Conservation (phyloP, 2,888 invertebrate species). For the Deilephila elpenor region DNA sequence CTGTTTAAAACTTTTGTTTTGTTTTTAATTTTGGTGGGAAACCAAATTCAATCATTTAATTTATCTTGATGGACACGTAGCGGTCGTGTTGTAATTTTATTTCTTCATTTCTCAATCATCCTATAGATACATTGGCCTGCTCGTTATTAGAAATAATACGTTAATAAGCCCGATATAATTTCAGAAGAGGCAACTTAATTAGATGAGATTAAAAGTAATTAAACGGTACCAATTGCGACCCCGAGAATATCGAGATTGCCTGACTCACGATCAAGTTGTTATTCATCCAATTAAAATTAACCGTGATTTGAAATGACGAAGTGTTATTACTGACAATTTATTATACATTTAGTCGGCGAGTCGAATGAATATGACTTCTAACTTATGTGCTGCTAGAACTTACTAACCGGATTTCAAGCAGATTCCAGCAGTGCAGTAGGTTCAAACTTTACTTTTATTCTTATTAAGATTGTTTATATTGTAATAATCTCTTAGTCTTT, state of each 20-base stretch:
- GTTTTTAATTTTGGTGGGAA: too few relatives aligned
- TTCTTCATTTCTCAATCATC: too few relatives aligned
- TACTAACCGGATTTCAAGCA: neutral
- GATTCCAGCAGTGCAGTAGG: neutral
- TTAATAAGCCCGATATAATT: neutral
- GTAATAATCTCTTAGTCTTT: too few relatives aligned
- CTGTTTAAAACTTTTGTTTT: too few relatives aligned
- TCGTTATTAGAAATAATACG: slow-evolving; percentile 9
- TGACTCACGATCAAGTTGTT: slow-evolving; percentile 1
- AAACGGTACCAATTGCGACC: slow-evolving; percentile 8
- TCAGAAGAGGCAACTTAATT: slow-evolving; percentile 8
- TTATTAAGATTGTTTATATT: too few relatives aligned
- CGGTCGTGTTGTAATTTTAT: too few relatives aligned
- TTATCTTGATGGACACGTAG: too few relatives aligned
- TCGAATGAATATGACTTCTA: neutral
- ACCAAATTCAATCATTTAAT: too few relatives aligned
- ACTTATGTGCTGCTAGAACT: neutral
- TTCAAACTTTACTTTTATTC: neutral
- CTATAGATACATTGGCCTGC: neutral
- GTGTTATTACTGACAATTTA: slow-evolving; percentile 20
- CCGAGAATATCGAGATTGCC: neutral
- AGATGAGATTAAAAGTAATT: slow-evolving; percentile 20
- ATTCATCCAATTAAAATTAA: slow-evolving; percentile 12
- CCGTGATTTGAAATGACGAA: slow-evolving; percentile 13
- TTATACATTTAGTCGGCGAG: neutral